Percentiles rank a stretch among this genome's conserved stretches.
These are phyloP conservation scores for Acanthosepion pharaonis DNA, from an alignment of 2,888 invertebrate species.

Conservation along the genomic window DNA sequence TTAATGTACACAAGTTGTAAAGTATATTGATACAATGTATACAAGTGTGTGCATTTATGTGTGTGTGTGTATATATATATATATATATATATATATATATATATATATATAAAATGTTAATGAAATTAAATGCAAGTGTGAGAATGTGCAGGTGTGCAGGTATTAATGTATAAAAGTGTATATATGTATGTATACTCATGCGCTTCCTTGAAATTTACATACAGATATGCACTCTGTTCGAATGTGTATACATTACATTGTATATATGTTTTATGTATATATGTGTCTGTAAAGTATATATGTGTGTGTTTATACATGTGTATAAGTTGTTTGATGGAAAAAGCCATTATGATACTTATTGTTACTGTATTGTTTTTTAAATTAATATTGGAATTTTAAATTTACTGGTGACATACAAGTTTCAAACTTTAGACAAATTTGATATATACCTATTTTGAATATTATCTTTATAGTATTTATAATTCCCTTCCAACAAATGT, in stretches of 20 bases:
- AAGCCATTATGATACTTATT: background rate
- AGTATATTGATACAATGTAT: background rate
- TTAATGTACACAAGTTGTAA: background rate
- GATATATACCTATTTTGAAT: background rate
- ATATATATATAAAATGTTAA: background rate
- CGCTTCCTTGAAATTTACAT: background rate
- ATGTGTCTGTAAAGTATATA: conserved; percentile 11
- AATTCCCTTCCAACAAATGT: conserved; percentile 15
- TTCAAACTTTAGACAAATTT: background rate
- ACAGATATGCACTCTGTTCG: background rate
- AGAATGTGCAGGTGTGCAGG: background rate
- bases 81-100: background rate
- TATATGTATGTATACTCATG: conserved; percentile 36
- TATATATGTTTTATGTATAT: conserved; percentile 33
- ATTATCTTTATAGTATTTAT: background rate
- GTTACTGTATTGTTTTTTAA: conserved; percentile 24
- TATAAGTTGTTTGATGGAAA: conserved; percentile 20
- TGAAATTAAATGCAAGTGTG: background rate
- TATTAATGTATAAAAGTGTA: background rate
- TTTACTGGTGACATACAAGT: background rate
- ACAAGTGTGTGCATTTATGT: background rate
- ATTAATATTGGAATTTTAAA: conserved; percentile 18
- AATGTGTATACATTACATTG: background rate
- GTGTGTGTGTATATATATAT: background rate
- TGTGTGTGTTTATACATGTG: background rate